Conservation (phyloP, 2,797 vertebrate genomes). For the Mus minutoides region DNA sequence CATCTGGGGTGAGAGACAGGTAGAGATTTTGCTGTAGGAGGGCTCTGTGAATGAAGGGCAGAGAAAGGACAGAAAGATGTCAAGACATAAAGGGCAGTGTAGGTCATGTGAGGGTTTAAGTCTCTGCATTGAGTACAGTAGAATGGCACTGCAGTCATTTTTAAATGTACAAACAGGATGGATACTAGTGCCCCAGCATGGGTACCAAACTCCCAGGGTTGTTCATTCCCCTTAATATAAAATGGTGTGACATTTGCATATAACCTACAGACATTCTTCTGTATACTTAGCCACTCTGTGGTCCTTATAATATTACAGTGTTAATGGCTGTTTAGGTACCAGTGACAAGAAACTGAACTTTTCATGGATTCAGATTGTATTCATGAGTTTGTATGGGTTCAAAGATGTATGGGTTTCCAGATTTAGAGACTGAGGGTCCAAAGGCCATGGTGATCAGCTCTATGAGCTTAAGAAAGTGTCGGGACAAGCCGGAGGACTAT, state of each 20-base stretch:
- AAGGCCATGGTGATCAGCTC: not conserved
- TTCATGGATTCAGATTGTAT: not conserved
- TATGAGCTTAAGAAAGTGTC: not conserved
- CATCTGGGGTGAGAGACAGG: not conserved
- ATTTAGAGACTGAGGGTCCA: not conserved
- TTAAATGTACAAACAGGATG: not conserved
- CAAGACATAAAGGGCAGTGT: rapidly evolving
- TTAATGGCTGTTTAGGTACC: not conserved
- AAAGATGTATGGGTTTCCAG: not conserved
- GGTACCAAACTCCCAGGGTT: not conserved
- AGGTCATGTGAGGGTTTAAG: too few relatives aligned
- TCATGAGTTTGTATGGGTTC: too few relatives aligned
- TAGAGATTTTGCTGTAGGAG: not conserved
- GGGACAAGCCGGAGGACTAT: not conserved
- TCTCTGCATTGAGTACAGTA: not conserved
- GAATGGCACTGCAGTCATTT: too few relatives aligned
- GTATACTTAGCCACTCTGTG: not conserved
- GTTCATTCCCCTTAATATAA: not conserved
- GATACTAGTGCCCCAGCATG: not conserved
- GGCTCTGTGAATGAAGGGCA: not conserved
- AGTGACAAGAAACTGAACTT: not conserved
- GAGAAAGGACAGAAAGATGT: not conserved
- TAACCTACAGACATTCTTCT: not conserved
- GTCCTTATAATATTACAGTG: not conserved
- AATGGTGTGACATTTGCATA: not conserved